Conservation (phyloP, 2,888 invertebrate species). For the Callosobruchus maculatus region DNA sequence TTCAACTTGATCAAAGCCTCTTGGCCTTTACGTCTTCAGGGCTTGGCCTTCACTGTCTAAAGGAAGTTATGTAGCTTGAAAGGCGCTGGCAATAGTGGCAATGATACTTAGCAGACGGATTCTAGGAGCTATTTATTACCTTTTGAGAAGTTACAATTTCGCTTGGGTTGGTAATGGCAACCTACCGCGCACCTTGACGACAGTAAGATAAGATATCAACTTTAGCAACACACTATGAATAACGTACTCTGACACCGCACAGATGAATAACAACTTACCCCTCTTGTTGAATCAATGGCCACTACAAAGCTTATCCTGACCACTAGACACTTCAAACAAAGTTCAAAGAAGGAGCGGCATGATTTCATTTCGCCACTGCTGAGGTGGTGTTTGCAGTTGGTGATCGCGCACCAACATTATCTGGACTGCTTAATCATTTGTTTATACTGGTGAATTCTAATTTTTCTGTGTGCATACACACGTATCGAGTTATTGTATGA, state of each 20-base stretch:
- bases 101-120: too few species aligned
- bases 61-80: too few species aligned
- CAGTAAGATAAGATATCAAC: neutral
- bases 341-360: neutral
- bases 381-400: neutral
- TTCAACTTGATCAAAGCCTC: too few species aligned
- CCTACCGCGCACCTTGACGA: neutral
- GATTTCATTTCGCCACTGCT: neutral
- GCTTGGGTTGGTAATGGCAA: too few species aligned
- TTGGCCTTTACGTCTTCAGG: too few species aligned
- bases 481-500: constrained; percentile 1
- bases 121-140: too few species aligned
- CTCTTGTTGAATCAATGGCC: neutral
- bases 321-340: neutral
- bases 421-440: constrained; percentile 8
- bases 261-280: neutral
- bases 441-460: constrained; percentile 19
- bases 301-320: neutral
- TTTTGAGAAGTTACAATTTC: too few species aligned
- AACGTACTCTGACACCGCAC: neutral
- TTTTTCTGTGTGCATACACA: constrained; percentile 15
- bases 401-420: constrained; percentile 5
- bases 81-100: too few species aligned
- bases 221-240: neutral
- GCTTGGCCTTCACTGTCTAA: too few species aligned